These are phyloP conservation scores for Myxocyprinus asiaticus DNA, from an alignment of 2,113 vertebrate genomes.

Conservation along the genomic window DNA sequence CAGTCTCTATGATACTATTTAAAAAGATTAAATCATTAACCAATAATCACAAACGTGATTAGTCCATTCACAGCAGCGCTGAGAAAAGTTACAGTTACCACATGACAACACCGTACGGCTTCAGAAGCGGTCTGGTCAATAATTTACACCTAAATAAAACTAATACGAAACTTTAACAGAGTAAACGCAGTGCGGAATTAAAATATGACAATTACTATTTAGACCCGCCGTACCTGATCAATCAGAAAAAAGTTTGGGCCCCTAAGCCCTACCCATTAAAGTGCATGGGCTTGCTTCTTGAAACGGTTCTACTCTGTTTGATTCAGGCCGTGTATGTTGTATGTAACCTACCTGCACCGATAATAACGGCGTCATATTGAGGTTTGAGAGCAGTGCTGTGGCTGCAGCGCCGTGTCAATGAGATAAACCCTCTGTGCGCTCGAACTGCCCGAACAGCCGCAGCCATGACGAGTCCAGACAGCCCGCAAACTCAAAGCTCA, in stretches of 20 bases:
- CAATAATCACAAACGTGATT: too few relatives aligned
- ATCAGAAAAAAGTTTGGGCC: not conserved
- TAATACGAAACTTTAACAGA: not conserved
- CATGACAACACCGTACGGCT: too few relatives aligned
- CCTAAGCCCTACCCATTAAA: not conserved
- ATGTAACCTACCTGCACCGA: constrained; percentile 86
- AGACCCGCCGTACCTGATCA: not conserved
- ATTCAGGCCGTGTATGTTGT: constrained; percentile 1
- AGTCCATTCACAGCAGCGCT: too few relatives aligned
- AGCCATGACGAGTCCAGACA: constrained; percentile 56
- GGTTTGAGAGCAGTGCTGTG: constrained; percentile 64
- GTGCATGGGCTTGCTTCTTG: not conserved
- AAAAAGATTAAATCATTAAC: too few relatives aligned
- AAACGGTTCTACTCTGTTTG: not conserved
- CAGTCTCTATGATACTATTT: not conserved
- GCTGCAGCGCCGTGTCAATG: constrained; percentile 41
- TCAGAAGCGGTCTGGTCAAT: not conserved
- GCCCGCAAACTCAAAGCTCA: not conserved
- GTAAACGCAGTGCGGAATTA: not conserved
- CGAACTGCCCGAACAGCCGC: constrained; percentile 47
- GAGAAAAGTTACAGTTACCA: too few relatives aligned
- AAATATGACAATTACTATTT: not conserved
- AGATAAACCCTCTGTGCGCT: constrained; percentile 5
- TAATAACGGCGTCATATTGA: constrained; percentile 87
- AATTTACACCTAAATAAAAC: not conserved